A percentile compares a stretch with the other conserved stretches of the same genome.
Conservation (phyloP, 2,797 vertebrate genomes). For the Pangasius djambal region DNA sequence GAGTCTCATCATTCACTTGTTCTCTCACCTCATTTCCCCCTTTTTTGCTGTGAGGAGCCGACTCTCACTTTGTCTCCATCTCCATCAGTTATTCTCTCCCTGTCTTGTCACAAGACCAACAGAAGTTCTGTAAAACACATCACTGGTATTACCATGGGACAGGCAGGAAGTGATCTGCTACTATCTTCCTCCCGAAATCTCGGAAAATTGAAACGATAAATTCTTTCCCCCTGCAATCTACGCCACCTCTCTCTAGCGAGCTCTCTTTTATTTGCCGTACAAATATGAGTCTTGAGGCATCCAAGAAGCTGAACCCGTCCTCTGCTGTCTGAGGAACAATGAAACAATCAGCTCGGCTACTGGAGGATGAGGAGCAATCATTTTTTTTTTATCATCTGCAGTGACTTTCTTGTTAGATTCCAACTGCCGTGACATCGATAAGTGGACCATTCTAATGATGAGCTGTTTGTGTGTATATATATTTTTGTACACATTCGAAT, state of each 20-base stretch:
- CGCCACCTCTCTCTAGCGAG: conserved; percentile 45
- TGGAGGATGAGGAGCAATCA: not conserved
- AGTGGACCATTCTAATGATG: not conserved
- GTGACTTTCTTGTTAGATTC: not conserved
- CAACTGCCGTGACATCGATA: not conserved
- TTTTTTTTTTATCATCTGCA: conserved; percentile 2
- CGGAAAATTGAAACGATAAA: conserved; percentile 79
- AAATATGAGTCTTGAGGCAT: conserved; percentile 44
- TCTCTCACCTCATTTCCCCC: not conserved
- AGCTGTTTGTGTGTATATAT: not conserved
- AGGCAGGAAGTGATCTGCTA: conserved; percentile 68
- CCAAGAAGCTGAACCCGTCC: not conserved
- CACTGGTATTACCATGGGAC: conserved; percentile 74
- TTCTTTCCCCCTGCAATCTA: conserved; percentile 65
- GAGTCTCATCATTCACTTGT: conserved; percentile 16
- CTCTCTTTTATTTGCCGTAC: conserved; percentile 51
- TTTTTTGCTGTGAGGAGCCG: not conserved
- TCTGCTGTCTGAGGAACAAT: not conserved
- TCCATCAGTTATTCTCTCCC: conserved; percentile 13
- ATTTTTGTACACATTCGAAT: not conserved
- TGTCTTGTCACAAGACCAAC: conserved; percentile 43
- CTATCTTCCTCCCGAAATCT: conserved; percentile 65
- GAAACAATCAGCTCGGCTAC: not conserved
- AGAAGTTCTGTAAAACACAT: conserved; percentile 73
- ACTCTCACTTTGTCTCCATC: not conserved